A percentile compares a stretch with the other conserved stretches of the same genome.
These are phyloP conservation scores for Dryoscopus gambensis DNA, from an alignment of 2,113 vertebrate species.

Conservation along the genomic window DNA sequence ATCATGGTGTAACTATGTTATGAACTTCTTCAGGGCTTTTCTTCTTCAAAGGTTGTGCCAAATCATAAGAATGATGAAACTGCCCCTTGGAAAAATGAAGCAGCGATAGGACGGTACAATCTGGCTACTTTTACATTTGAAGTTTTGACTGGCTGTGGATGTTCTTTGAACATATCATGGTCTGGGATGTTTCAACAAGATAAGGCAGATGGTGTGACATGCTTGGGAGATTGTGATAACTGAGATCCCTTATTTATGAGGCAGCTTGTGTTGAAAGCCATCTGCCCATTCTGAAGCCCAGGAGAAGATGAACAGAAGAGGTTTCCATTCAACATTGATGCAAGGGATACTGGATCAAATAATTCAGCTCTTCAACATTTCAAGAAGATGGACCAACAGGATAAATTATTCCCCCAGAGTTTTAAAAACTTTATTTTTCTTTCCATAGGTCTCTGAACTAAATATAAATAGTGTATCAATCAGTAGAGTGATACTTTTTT, in stretches of 20 bases:
- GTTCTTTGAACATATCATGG: background rate
- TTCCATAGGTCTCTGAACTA: background rate
- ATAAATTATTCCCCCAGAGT: background rate
- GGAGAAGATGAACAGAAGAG: background rate
- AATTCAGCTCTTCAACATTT: background rate
- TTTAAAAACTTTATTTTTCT: background rate
- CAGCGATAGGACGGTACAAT: accelerated
- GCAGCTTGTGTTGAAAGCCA: background rate
- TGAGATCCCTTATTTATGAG: background rate
- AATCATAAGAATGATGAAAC: background rate
- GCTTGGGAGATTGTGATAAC: background rate
- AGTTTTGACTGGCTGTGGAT: background rate
- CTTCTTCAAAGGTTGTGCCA: background rate
- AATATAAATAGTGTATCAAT: background rate
- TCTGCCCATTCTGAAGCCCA: background rate
- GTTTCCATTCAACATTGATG: background rate
- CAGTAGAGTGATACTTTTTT: background rate
- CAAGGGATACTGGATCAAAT: background rate
- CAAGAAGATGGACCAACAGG: background rate
- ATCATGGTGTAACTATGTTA: background rate
- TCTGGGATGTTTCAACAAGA: background rate
- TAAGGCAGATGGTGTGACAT: background rate
- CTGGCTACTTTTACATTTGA: background rate
- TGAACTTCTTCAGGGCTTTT: background rate
- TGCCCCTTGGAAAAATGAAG: background rate